These are phyloP conservation scores for Cheilosia vulpina DNA, from an alignment of 2,888 invertebrate genomes.

Conservation along the genomic window DNA sequence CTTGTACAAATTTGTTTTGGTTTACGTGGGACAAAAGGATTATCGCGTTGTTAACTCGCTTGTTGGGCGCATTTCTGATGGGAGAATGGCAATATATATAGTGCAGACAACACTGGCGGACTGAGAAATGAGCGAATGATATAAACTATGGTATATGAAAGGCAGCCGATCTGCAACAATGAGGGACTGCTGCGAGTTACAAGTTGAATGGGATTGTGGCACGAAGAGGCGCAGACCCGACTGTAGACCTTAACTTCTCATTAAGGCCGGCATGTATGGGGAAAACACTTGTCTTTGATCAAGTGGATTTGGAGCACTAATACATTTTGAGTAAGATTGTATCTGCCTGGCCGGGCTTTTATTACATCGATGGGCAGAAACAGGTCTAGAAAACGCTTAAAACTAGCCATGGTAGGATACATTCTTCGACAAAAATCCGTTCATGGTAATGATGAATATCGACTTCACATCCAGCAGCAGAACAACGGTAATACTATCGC, in stretches of 20 bases:
- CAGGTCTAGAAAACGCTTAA: no score
- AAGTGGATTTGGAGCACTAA: background rate
- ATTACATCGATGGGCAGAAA: no score
- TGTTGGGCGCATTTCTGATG: slow-evolving; percentile 24
- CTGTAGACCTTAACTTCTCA: background rate
- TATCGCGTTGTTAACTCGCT: slow-evolving; percentile 35
- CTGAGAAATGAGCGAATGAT: slow-evolving; percentile 2
- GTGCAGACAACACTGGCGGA: slow-evolving; percentile 33
- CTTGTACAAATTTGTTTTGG: slow-evolving; percentile 18
- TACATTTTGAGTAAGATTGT: background rate
- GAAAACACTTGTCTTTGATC: background rate
- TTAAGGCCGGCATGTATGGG: background rate
- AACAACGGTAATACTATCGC: no score
- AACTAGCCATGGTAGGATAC: no score
- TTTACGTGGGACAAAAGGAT: slow-evolving; percentile 48
- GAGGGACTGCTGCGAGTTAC: background rate
- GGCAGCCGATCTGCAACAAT: slow-evolving; percentile 21
- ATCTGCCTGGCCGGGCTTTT: background rate
- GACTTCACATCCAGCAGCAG: no score
- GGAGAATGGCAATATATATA: background rate
- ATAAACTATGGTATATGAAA: slow-evolving; percentile 33
- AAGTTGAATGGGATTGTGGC: slow-evolving; percentile 3
- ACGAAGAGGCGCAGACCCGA: background rate
- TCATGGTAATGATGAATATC: no score
- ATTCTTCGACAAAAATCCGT: no score